A percentile compares a stretch with the other conserved stretches of the same genome.
These are phyloP conservation scores for Tenthredo scrophulariae DNA, from an alignment of 2,888 invertebrate genomes.

Conservation along the genomic window DNA sequence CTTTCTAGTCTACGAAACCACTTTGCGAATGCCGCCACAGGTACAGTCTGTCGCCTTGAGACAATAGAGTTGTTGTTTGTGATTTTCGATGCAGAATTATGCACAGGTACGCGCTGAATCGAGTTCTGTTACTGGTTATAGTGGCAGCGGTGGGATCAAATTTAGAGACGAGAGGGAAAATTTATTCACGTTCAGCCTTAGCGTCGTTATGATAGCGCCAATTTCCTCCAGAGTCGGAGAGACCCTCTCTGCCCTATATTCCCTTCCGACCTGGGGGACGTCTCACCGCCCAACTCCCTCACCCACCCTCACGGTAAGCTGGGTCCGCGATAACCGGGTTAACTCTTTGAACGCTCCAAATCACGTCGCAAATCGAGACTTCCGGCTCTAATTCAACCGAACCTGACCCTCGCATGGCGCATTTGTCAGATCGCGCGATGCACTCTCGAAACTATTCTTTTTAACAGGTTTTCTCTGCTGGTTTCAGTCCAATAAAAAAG, in stretches of 20 bases:
- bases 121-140: neutral
- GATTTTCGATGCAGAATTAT: neutral
- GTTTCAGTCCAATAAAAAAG: no score
- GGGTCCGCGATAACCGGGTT: conserved; percentile 35
- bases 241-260: conserved; percentile 23
- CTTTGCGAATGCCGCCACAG: conserved; percentile 30
- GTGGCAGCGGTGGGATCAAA: conserved; percentile 24
- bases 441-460: conserved; percentile 7
- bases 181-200: conserved; percentile 27
- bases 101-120: neutral
- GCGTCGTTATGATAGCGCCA: conserved; percentile 31
- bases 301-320: neutral
- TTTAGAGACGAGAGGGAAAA: conserved; percentile 16
- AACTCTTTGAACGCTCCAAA: conserved; percentile 46
- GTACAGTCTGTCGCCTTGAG: neutral
- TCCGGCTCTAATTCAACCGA: conserved; percentile 42
- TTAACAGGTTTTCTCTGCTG: neutral
- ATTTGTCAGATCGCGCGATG: conserved; percentile 11
- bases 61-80: conserved; percentile 8
- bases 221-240: conserved; percentile 33
- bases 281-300: neutral
- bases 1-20: conserved; percentile 29
- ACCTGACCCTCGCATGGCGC: neutral
- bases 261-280: neutral
- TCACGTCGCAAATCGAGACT: conserved; percentile 49